Evolutionary conservation across 1,140 invertebrate genomes (phyloP), one percentile per base, ranked within the genome.

Genomic region (Nomia melanderi): DNA sequence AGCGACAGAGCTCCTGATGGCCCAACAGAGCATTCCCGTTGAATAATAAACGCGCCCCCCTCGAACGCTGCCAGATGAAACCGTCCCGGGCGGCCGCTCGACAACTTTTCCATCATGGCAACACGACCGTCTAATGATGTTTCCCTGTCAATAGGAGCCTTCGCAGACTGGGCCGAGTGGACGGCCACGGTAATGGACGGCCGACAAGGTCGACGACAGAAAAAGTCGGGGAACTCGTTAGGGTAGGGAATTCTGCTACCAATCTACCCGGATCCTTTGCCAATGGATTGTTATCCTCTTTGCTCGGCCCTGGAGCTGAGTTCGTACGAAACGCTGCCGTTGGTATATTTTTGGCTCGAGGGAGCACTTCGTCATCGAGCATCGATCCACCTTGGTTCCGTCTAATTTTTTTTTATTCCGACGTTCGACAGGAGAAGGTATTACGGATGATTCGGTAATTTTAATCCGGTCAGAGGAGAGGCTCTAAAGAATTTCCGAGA

Each of bases 41-140:
- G 59, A 86, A 85, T 86, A 84, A 85, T 78, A 50, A 80, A 86
- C 80, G 56, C 80, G 56, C 59, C 17, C n/a, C 33, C 12, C 33
- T 44, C 66, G 6, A 25, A n/a, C 39, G 25, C 50, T 31, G 36
- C n/a, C 27, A 60, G 27, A 57, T 9, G 27, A 41, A 39, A 60
- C 14, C 57, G 36, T 33, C 39, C 23, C 27, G 1, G n/a, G 6
- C 1, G 8, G 20, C 36, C 4, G 23, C 25, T 25, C 14, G 8
- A 71, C 36, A 17, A 31, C 14, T 1, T 29, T 20, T n/a, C 56
- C 9, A 53, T n/a, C 12, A 11, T 14, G 33, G 5, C 39, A 36
- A 33, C 27, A 25, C n/a, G 7, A 23, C 39, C 31, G n/a, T 6
- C 63, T 50, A 47, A 65, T 27, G n/a, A 56, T n/a, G 4, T 44